These are phyloP conservation scores for Gorsachius magnificus DNA, from an alignment of 2,797 vertebrate species.

Conservation along the genomic window DNA sequence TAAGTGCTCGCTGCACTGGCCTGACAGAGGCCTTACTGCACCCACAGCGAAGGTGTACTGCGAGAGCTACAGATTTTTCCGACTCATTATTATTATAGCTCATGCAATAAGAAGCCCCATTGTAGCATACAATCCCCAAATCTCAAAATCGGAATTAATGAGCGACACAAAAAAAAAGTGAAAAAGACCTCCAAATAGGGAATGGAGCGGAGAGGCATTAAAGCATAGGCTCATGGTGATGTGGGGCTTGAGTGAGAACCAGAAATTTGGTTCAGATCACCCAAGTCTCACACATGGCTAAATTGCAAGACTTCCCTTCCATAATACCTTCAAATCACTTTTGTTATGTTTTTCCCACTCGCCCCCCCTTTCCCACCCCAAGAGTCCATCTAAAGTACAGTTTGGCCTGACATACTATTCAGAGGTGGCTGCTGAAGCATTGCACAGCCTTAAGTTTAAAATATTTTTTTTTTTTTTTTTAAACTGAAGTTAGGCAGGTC, in stretches of 20 bases:
- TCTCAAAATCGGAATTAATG: background rate
- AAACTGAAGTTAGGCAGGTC: background rate
- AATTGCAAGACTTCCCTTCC: background rate
- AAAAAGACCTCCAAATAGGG: background rate
- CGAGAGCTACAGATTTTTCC: background rate
- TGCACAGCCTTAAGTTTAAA: background rate
- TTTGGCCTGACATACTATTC: background rate
- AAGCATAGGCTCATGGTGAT: background rate
- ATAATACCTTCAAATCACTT: background rate
- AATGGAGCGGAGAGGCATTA: background rate
- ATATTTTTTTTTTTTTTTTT: background rate
- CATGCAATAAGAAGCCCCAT: background rate
- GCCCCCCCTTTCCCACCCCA: background rate
- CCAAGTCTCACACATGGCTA: background rate
- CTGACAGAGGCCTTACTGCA: background rate
- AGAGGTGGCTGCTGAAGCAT: background rate
- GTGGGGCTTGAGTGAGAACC: background rate
- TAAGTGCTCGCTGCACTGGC: background rate
- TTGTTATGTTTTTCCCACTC: background rate
- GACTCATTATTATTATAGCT: background rate
- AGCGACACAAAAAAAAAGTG: background rate
- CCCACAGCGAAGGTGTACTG: accelerated
- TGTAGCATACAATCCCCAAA: accelerated
- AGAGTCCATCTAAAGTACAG: background rate
- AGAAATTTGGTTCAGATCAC: background rate